Evolutionary conservation across 2,113 vertebrate species (phyloP), one percentile per base, ranked within the genome.

Genomic region (Chloropsis hardwickii): DNA sequence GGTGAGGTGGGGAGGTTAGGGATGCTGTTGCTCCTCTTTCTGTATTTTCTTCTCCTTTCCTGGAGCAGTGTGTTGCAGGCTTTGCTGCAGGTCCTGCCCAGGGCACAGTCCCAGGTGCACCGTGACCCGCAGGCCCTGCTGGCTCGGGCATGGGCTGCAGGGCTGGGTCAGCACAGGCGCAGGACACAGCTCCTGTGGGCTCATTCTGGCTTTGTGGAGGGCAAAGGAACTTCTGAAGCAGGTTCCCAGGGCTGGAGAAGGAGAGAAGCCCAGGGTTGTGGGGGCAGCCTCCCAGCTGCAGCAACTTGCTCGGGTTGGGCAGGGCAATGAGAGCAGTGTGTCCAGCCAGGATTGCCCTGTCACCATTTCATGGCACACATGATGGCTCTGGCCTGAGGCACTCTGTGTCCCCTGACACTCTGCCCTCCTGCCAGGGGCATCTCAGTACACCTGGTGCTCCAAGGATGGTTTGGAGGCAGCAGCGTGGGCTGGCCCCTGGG

Each of bases 101-200:
- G 76, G 66, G 23, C 1, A 1, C 51, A 35, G 47, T 10, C 39
- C 16, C 0, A 0, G 1, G 4, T 16, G 44, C 2, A 0, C 19
- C 1, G 0, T 8, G 45, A 2, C 54, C 69, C 40, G 69, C 53
- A 31, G 47, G 48, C 37, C 6, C 58, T 39, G 57, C 35, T 37
- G 73, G 16, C 56, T 27, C 35, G 47, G 48, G 45, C 45, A 45
- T 5, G 10, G 62, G 39, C 77, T 28, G 56, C 37, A 51, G 80
- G 45, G 35, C 1, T 37, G 33, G 7, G n/a, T 23, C 42, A 29
- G 28, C 19, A 11, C 31, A 42, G 48, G 7, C 5, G 12, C 48
- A 60, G 31, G 10, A 23, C 61, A 61, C 28, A 3, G 45, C 42
- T 21, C 51, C 33, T 39, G 14, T 3, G 29, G 18, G 29, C 31